Conservation (phyloP, 2,888 invertebrate genomes). For the Oxycera nigricornis region DNA sequence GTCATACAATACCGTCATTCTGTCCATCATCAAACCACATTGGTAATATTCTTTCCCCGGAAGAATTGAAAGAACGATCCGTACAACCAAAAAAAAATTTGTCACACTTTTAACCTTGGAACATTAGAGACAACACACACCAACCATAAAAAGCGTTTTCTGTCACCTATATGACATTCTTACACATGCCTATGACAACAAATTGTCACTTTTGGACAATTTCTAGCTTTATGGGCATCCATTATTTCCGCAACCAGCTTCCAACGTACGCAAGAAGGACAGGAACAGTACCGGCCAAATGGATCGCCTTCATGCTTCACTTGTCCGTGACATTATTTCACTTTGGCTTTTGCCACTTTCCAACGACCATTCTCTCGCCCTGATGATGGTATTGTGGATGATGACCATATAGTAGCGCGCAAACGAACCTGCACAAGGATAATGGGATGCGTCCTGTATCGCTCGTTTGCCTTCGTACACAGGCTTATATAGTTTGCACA, state of each 20-base stretch:
- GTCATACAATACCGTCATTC: too few relatives aligned
- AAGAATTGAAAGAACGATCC: too few relatives aligned
- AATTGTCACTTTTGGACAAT: conserved; percentile 35
- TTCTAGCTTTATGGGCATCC: conserved; percentile 35
- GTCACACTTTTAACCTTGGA: conserved; percentile 30
- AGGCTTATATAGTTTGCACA: neutral
- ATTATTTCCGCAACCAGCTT: conserved; percentile 7
- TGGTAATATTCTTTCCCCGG: too few relatives aligned
- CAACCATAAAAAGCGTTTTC: conserved; percentile 30
- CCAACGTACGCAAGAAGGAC: neutral
- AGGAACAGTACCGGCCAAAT: conserved; percentile 7
- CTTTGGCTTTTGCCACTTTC: neutral
- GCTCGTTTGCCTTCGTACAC: neutral
- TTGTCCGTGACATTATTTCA: neutral
- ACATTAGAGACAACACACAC: conserved; percentile 19
- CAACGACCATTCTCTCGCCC: neutral
- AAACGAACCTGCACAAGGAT: neutral
- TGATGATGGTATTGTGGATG: neutral
- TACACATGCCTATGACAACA: conserved; percentile 33
- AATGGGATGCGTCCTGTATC: neutral
- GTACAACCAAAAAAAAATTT: conserved; percentile 2
- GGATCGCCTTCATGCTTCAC: conserved; percentile 30
- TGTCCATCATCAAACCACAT: too few relatives aligned
- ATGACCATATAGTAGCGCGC: neutral
- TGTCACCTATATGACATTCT: conserved; percentile 22